Evolutionary conservation across 2,888 invertebrate genomes (phyloP), one percentile per base, ranked within the genome.

Genomic region (Pilophorus perplexus): DNA sequence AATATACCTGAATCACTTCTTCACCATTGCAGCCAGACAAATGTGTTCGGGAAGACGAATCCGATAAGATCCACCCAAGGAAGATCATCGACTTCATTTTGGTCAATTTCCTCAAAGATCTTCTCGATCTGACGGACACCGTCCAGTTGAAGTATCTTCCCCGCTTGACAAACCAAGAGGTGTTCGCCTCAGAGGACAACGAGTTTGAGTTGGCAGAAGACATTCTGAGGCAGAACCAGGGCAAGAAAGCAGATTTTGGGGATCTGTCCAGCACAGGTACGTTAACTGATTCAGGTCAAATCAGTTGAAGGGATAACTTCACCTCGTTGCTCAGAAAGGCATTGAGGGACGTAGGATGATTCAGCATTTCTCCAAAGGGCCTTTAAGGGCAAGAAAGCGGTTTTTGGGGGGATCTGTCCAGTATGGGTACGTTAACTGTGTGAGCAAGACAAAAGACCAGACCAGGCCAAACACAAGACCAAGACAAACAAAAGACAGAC

Each of bases 41-140:
- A 14, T 66, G 52, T 20, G 27, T 59, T 2, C 16, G 59, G 8
- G 46, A 52, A 38, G 62, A 66, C 37, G 57, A 67, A 25, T 60
- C 33, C 37, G 60, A 62, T 6, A 66, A 57, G 5, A 64, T 65
- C 25, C 50, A 69, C 22, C 54, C 57, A 20, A 64, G 60, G 23
- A 66, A 62, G 50, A 59, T 59, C 22, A 16, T 57, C 5, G 67
- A 67, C 23, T 64, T 33, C 16, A 20, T 54, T n/a, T 14, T 67
- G 14, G 54, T 64, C 22, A 64, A 52, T 38, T 64, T 50, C 25
- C 25, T 64, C 16, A 16, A 52, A 1, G 52, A 52, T 16, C 18
- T 54, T 2, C 52, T 64, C 16, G 38, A 50, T 23, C 18, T 64
- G n/a, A 54, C 55, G 10, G 64, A 54, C 25, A 37, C 22, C 5